These are phyloP conservation scores for Strigamia transsilvanica DNA, from an alignment of 2,888 invertebrate genomes.

Conservation along the genomic window DNA sequence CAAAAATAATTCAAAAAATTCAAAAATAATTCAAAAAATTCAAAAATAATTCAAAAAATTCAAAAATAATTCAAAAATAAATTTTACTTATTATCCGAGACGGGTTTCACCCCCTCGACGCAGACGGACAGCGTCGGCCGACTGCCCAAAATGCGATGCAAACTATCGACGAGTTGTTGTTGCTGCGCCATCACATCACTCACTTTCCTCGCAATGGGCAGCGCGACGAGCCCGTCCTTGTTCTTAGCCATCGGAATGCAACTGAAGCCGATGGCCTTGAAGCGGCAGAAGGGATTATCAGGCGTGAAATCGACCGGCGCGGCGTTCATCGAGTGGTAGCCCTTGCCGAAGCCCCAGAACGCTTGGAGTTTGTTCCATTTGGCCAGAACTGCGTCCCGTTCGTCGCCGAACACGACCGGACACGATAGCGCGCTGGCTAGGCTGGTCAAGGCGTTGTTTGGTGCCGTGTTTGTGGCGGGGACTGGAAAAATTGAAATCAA, in stretches of 20 bases:
- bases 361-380: slow-evolving; percentile 96
- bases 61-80: too few relatives aligned
- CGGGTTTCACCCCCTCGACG: slow-evolving; percentile 79
- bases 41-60: too few relatives aligned
- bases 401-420: slow-evolving; percentile 84
- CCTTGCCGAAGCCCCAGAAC: slow-evolving; percentile 82
- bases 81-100: slow-evolving; percentile 75
- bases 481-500: background rate
- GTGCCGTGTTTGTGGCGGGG: background rate
- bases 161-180: slow-evolving; percentile 69
- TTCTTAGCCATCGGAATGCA: slow-evolving; percentile 85
- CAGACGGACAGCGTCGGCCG: slow-evolving; percentile 82
- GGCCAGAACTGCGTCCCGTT: slow-evolving; percentile 89
- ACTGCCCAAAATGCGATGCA: slow-evolving; percentile 74
- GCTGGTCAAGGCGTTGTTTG: slow-evolving; percentile 43
- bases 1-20: too few relatives aligned
- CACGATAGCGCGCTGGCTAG: slow-evolving; percentile 63
- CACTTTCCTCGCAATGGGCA: slow-evolving; percentile 83
- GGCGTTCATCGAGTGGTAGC: slow-evolving; percentile 78
- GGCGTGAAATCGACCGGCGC: slow-evolving; percentile 84
- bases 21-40: too few relatives aligned
- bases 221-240: slow-evolving; percentile 87
- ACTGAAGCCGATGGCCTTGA: slow-evolving; percentile 94
- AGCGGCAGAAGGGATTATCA: slow-evolving; percentile 89
- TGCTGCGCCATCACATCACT: slow-evolving; percentile 80